These are phyloP conservation scores for Delphinapterus leucas DNA, from an alignment of 2,113 vertebrate genomes.

Conservation along the genomic window DNA sequence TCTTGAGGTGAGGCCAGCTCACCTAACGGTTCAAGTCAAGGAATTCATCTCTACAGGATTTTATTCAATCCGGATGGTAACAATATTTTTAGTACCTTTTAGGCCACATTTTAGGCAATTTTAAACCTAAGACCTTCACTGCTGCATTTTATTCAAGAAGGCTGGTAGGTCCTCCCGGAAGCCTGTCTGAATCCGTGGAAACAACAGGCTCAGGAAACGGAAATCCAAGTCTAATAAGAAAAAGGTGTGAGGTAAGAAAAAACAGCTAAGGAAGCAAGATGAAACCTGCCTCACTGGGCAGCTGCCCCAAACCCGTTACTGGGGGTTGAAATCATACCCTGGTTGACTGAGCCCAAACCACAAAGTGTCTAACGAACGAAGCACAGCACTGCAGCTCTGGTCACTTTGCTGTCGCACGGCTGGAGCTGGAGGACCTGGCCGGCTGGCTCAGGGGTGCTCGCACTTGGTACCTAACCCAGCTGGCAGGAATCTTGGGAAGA, in stretches of 20 bases:
- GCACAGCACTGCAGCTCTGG: background rate
- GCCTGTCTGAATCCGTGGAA: background rate
- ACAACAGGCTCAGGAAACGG: slow-evolving; percentile 1
- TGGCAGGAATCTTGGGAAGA: slow-evolving; percentile 47
- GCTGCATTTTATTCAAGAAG: background rate
- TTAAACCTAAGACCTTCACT: background rate
- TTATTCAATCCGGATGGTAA: background rate
- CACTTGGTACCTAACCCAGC: background rate
- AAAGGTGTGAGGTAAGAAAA: slow-evolving; percentile 50
- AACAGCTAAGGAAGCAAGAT: fast-evolving
- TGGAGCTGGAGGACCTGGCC: background rate
- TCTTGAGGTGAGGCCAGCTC: background rate
- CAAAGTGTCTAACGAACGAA: slow-evolving; percentile 42
- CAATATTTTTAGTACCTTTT: background rate
- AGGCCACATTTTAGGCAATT: background rate
- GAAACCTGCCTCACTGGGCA: background rate
- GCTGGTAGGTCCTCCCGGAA: background rate
- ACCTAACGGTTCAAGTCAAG: background rate
- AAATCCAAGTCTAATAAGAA: background rate
- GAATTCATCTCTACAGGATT: background rate
- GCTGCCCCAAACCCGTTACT: slow-evolving; percentile 46
- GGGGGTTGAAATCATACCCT: slow-evolving; percentile 33
- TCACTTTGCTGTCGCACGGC: background rate
- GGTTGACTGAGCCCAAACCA: slow-evolving; percentile 54
- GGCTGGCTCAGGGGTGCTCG: background rate